Conservation (phyloP, 2,888 invertebrate genomes). For the Timema podura region DNA sequence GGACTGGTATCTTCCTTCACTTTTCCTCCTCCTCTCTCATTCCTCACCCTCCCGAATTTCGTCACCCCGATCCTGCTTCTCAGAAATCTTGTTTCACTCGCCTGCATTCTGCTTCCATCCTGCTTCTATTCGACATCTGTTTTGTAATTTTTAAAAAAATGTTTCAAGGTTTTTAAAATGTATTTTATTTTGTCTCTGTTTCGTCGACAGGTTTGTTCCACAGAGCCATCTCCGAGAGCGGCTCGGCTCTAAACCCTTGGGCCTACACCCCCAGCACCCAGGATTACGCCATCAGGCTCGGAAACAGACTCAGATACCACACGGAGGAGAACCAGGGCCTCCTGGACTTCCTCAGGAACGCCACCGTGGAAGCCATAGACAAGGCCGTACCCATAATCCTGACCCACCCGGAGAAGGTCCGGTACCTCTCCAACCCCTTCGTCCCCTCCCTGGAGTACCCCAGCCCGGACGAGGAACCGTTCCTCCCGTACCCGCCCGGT, state of each 20-base stretch:
- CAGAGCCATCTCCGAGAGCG: conserved; percentile 13
- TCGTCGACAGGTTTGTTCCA: not conserved
- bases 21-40: not conserved
- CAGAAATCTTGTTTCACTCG: too few relatives aligned
- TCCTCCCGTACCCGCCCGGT: not conserved
- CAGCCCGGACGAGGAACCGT: not conserved
- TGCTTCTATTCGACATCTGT: not conserved
- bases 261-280: not conserved
- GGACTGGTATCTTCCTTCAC: not conserved
- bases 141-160: not conserved
- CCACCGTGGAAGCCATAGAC: not conserved
- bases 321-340: not conserved
- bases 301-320: not conserved
- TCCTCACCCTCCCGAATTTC: conserved; percentile 1
- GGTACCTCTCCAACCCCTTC: not conserved
- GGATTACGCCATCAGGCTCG: not conserved
- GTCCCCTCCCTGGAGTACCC: conserved; percentile 10
- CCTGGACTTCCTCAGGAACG: not conserved
- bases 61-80: not conserved
- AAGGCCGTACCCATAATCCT: not conserved
- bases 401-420: not conserved
- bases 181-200: too few relatives aligned
- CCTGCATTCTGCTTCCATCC: not conserved
- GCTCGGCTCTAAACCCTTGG: conserved; percentile 9
- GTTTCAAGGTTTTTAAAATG: too few relatives aligned